phyloP scores from a whole-genome alignment of 2,113 vertebrate species.

The Phyllostomus discolor region DNA sequence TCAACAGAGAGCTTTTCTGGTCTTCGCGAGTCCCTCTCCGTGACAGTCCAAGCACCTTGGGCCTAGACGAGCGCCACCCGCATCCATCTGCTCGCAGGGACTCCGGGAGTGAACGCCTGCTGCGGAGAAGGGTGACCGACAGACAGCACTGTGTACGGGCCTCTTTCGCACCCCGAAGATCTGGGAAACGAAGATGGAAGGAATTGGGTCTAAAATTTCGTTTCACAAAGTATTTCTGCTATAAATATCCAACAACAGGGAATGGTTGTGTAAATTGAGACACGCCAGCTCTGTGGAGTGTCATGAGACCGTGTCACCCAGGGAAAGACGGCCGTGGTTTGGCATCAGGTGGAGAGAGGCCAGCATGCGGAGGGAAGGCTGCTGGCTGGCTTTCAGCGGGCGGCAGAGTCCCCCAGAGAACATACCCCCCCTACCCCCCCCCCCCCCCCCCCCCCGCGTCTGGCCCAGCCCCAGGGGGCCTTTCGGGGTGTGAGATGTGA shows the following conservation, averaged over 20 bases:
- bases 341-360: background rate
- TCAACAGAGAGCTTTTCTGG: background rate
- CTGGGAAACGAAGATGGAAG: background rate
- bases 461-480: background rate
- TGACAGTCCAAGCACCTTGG: background rate
- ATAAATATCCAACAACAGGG: background rate
- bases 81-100: background rate
- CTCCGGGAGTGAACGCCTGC: background rate
- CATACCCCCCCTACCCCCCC: too few species aligned
- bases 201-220: background rate
- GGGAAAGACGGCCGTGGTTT: background rate
- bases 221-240: background rate
- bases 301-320: fast-evolving
- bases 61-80: background rate
- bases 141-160: background rate
- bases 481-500: background rate
- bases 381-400: background rate
- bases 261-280: background rate
- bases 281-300: background rate
- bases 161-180: background rate
- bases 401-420: background rate
- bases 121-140: background rate
- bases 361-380: background rate
- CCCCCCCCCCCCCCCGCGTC: too few species aligned
- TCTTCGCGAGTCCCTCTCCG: background rate